Evolutionary conservation across 2,888 invertebrate species (phyloP).

Genomic region (Zeuzera pyrina): DNA sequence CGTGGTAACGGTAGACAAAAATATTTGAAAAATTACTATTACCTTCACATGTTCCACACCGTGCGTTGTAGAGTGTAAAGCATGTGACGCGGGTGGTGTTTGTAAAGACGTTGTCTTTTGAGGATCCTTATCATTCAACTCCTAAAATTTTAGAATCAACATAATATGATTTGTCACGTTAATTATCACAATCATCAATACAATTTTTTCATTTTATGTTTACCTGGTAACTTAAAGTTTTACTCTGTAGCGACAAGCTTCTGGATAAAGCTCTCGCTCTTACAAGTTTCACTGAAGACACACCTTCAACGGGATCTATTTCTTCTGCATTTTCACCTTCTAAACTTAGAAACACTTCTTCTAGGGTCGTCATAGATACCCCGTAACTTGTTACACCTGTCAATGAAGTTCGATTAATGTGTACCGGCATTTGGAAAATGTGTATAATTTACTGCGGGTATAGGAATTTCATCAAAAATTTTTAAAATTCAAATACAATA

Average conservation of each 20-base stretch:
- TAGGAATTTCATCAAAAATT: no score
- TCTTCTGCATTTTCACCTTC: constrained; percentile 81
- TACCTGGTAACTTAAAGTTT: constrained; percentile 80
- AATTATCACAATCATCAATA: not conserved
- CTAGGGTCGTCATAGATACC: constrained; percentile 90
- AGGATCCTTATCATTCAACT: constrained; percentile 65
- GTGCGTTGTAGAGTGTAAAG: constrained; percentile 63
- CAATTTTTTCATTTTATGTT: constrained; percentile 1
- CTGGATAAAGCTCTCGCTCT: constrained; percentile 80
- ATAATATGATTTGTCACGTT: no score
- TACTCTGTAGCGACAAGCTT: constrained; percentile 81
- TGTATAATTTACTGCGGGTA: no score
- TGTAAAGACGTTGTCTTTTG: constrained; percentile 54
- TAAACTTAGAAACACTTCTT: constrained; percentile 87
- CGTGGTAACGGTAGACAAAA: no score
- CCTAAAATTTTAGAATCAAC: no score
- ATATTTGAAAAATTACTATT: constrained; percentile 9
- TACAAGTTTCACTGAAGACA: constrained; percentile 83
- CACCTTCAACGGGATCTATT: constrained; percentile 78
- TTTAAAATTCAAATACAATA: no score
- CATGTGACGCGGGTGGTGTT: constrained; percentile 58
- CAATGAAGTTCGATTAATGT: not conserved
- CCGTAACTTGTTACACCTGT: constrained; percentile 85
- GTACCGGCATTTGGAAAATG: no score
- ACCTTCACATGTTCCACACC: constrained; percentile 69